Percentiles rank a stretch among this genome's conserved stretches.
Conservation (phyloP, 2,113 vertebrate species). For the Actinemys pallida region DNA sequence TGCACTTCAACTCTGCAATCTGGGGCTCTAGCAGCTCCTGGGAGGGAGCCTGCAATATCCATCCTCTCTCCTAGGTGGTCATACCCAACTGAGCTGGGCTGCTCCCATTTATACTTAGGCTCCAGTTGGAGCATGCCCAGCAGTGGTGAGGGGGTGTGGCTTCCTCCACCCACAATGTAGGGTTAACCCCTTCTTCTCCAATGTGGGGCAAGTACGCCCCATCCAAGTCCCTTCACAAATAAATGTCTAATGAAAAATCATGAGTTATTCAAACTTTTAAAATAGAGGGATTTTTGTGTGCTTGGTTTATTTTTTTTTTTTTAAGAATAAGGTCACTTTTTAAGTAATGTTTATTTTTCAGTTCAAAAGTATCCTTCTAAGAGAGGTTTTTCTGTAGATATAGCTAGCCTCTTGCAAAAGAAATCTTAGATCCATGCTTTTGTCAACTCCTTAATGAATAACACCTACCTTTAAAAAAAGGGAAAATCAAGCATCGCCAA, state of each 20-base stretch:
- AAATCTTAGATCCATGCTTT: neutral
- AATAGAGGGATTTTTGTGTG: neutral
- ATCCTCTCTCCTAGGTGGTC: too few species aligned
- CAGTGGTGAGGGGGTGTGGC: too few species aligned
- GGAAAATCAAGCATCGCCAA: slow-evolving; percentile 31
- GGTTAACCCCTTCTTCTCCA: too few species aligned
- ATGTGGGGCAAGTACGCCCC: too few species aligned
- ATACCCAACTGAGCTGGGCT: too few species aligned
- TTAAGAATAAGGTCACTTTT: neutral
- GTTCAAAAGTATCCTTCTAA: neutral
- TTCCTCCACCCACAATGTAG: fast-evolving
- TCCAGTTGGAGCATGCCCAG: too few species aligned
- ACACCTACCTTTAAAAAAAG: neutral
- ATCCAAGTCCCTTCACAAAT: neutral
- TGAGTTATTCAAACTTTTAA: neutral
- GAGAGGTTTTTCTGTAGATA: neutral
- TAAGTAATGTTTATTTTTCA: neutral
- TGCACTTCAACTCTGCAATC: too few species aligned
- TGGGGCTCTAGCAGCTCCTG: too few species aligned
- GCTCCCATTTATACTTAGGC: too few species aligned
- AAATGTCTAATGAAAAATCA: fast-evolving
- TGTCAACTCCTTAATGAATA: slow-evolving; percentile 20
- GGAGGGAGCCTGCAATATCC: too few species aligned
- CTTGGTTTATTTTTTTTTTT: neutral
- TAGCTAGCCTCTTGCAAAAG: neutral